These are phyloP conservation scores for Apamea epomidion DNA, from an alignment of 2,888 invertebrate genomes.

Conservation along the genomic window DNA sequence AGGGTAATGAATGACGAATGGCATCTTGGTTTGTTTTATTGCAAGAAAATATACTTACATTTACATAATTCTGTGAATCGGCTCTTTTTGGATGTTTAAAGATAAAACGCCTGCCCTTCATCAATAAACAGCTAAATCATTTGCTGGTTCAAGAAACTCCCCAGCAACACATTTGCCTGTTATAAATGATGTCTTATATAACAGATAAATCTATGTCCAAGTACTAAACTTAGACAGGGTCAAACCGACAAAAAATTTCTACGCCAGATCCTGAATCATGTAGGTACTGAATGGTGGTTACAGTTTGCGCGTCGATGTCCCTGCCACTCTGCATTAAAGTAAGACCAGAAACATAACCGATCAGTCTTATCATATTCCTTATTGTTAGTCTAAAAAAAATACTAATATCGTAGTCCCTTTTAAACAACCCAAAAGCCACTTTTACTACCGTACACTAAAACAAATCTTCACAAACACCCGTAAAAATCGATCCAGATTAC, in stretches of 20 bases:
- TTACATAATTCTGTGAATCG: not conserved
- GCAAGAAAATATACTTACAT: constrained; percentile 4
- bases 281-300: too few relatives aligned
- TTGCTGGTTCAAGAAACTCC: too few relatives aligned
- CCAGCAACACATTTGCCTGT: not conserved
- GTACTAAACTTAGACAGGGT: not conserved
- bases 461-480: not conserved
- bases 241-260: too few relatives aligned
- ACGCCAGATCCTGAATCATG: too few relatives aligned
- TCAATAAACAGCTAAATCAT: not conserved
- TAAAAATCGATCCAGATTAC: constrained; percentile 48
- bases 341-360: not conserved
- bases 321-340: not conserved
- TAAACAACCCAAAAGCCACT: not conserved
- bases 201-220: not conserved
- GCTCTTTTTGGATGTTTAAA: not conserved
- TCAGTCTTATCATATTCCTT: not conserved
- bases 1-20: constrained; percentile 47
- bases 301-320: not conserved
- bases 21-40: constrained; percentile 45
- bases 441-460: not conserved
- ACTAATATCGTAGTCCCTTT: not conserved
- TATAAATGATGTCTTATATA: not conserved
- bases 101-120: not conserved
- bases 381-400: not conserved